Evolutionary conservation across 2,797 vertebrate species (phyloP), one percentile per base, ranked within the genome.

Genomic region (Coranthus polyacanthus): DNA sequence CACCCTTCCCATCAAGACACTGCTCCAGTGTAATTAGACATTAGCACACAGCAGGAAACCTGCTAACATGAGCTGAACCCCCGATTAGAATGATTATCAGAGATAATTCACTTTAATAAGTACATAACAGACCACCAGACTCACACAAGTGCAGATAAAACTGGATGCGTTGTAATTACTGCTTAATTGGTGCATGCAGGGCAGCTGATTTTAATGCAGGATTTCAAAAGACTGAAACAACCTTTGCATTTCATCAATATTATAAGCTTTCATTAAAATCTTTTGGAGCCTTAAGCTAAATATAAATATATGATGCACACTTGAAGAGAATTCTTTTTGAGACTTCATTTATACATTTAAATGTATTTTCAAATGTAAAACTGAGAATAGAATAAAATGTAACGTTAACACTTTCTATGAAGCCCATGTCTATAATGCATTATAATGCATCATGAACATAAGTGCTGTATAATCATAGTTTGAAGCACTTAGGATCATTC

Each of bases 61-160:
- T 70, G 82, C 88, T 87, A 90, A 90, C 91, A 91, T 83, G 81
- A 88, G 89, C 88, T 77, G 81, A 88, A 88, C 87, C 88, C 24
- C 70, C 80, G 76, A 91, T 93, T 91, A 91, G 76, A 92, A 87
- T 90, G 86, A 90, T 91, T 88, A 91, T 86, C 86, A 87, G 71
- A 88, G 89, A 92, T 91, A 86, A 92, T 91, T 91, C 76, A 88
- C 87, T 89, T 89, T 89, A 90, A 89, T 91, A 91, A 88, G 85
- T 81, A 83, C 84, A 88, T 85, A 84, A 87, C 84, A 86, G 85
- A 85, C 86, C 83, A 79, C 65, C 18, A 70, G 86, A 92, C 88
- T 81, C 73, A 85, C 5, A 55, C 82, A 79, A 88, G 72, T 75
- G 69, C 53, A 84, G 82, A 86, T 81, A 90, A 83, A 85, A 88